These are phyloP conservation scores for Tetrapedia diversipes DNA, from an alignment of 2,888 invertebrate species.

Conservation along the genomic window DNA sequence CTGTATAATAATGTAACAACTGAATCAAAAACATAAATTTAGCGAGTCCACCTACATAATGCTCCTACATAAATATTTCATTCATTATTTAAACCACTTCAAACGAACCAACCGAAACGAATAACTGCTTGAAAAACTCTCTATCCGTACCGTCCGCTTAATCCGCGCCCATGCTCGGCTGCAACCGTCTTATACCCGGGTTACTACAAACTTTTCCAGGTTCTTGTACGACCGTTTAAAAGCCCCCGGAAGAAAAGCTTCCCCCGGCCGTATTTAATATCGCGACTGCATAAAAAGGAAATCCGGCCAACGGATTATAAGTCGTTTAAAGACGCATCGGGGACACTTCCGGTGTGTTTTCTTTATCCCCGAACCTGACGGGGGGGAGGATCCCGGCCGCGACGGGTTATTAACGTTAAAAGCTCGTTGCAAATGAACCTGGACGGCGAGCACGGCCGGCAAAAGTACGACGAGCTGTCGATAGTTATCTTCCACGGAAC, in stretches of 20 bases:
- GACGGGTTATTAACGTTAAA: constrained; percentile 56
- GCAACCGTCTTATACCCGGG: neutral
- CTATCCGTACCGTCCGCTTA: neutral
- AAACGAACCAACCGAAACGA: neutral
- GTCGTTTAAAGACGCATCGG: neutral
- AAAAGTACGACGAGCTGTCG: constrained; percentile 41
- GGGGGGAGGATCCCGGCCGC: too few relatives aligned
- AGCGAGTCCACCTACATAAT: too few relatives aligned
- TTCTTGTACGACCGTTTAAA: neutral
- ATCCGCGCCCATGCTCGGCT: neutral
- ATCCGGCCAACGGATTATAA: constrained; percentile 2
- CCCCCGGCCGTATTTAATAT: constrained; percentile 4
- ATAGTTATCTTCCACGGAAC: constrained; percentile 43
- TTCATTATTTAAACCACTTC: too few relatives aligned
- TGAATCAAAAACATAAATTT: too few relatives aligned
- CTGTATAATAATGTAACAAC: too few relatives aligned
- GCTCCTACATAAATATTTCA: too few relatives aligned
- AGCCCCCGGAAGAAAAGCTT: neutral
- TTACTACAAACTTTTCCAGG: constrained; percentile 3
- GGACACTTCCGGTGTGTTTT: neutral
- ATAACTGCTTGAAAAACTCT: neutral
- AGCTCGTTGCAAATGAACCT: constrained; percentile 46
- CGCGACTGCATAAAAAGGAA: constrained; percentile 13
- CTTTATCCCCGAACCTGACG: constrained; percentile 10
- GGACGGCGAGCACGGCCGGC: constrained; percentile 9